A percentile compares a stretch with the other conserved stretches of the same genome.
Evolutionary conservation across 1,140 invertebrate genomes (phyloP).

Genomic region (Drosophila guanche): DNA sequence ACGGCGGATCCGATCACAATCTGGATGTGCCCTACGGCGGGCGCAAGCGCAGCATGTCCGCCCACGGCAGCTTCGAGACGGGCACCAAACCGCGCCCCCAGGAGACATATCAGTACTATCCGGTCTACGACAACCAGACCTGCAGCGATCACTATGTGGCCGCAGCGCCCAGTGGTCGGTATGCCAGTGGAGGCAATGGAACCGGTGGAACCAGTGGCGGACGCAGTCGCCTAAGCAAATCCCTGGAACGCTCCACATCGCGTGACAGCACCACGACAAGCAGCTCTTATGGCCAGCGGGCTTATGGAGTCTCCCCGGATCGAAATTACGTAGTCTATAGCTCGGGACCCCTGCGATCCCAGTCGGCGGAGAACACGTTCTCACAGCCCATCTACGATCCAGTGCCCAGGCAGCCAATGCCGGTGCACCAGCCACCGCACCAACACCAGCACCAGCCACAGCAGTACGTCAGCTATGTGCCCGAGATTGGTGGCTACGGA

Average conservation of each 20-base stretch:
- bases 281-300: constrained; percentile 64
- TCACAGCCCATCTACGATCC: constrained; percentile 72
- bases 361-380: constrained; percentile 81
- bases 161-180: constrained; percentile 62
- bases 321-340: constrained; percentile 71
- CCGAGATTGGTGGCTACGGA: constrained; percentile 48
- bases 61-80: constrained; percentile 79
- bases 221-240: constrained; percentile 73
- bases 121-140: constrained; percentile 81
- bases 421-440: constrained; percentile 46
- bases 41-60: constrained; percentile 77
- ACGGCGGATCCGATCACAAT: constrained; percentile 73
- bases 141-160: constrained; percentile 82
- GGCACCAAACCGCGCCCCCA: constrained; percentile 52
- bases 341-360: constrained; percentile 73
- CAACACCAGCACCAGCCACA: constrained; percentile 31
- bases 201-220: constrained; percentile 14
- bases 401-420: constrained; percentile 50
- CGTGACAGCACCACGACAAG: constrained; percentile 75
- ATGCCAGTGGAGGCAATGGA: constrained; percentile 10
- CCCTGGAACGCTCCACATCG: constrained; percentile 75
- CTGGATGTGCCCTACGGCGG: constrained; percentile 68
- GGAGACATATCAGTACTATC: constrained; percentile 82
- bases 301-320: constrained; percentile 79
- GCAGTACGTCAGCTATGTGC: constrained; percentile 59